Evolutionary conservation across 2,797 vertebrate species (phyloP), one percentile per base, ranked within the genome.

Genomic region (Bovichtus variegatus): DNA sequence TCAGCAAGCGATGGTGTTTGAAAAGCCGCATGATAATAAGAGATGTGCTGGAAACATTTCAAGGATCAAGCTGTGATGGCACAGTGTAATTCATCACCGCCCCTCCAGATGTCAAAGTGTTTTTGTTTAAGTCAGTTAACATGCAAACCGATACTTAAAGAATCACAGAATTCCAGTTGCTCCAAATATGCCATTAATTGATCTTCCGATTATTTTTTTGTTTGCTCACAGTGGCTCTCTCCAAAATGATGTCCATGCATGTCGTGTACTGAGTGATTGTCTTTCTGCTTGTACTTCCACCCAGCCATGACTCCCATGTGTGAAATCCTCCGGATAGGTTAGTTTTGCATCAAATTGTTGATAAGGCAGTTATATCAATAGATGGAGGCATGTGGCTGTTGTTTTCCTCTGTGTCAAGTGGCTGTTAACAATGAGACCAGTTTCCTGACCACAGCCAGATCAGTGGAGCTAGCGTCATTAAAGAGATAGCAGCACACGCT

Each of bases 381-480:
- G 76, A 77, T 70, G 61, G 79, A 75, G 78, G 72, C 74, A 46
- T 84, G 76, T 40, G 68, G 65, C 81, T 88, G 82, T 81, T 96
- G 94, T 96, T 95, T 96, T 94, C 57, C 65, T 82, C 54, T 49
- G 27, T 83, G 76, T 80, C 73, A 87, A 89, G 64, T 38, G 59
- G 78, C 80, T 69, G 79, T 91, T 79, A 80, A 74, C 65, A 85
- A 60, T 74, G 68, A 85, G 67, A 82, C 84, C 57, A 38, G 83
- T 71, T 90, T 91, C 82, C 69, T 40, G 16, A 74, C 74, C 59
- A 87, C 90, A 49, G 81, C 67, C 61, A 59, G 61, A 87, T 85
- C 83, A 73, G 69, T 82, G 91, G 84, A 95, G 92, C 93, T 87
- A 88, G 92, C 92, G 93, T 96, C 96, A 96, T 96, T 95, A 96